Conservation (phyloP, 2,888 invertebrate species). For the Thera britannica region DNA sequence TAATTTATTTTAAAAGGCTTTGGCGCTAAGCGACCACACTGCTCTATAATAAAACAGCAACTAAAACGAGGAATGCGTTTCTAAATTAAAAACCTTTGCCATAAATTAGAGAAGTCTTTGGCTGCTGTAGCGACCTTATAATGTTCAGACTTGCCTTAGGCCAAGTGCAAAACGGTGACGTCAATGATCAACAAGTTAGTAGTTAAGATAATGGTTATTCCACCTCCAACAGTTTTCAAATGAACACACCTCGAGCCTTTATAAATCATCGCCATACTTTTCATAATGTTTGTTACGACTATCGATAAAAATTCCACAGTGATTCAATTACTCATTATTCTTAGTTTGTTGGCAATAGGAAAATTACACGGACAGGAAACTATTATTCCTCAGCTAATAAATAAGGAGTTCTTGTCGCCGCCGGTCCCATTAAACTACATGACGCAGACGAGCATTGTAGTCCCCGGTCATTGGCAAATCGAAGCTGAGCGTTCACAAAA, state of each 20-base stretch:
- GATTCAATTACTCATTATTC: conserved; percentile 54
- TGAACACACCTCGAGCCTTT: conserved; percentile 51
- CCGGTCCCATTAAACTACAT: conserved; percentile 35
- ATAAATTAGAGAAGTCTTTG: too few relatives aligned
- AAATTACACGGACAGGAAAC: conserved; percentile 53
- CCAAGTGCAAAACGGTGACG: conserved; percentile 65
- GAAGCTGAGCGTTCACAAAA: conserved; percentile 13
- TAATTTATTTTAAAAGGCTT: too few relatives aligned
- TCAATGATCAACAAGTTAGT: conserved; percentile 56
- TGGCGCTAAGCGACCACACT: too few relatives aligned
- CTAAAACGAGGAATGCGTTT: too few relatives aligned
- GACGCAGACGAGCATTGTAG: conserved; percentile 29
- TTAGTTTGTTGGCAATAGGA: conserved; percentile 52
- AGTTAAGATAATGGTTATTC: conserved; percentile 61
- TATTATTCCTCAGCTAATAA: conserved; percentile 45
- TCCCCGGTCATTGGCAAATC: conserved; percentile 30
- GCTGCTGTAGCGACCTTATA: too few relatives aligned
- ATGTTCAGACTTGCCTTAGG: too few relatives aligned
- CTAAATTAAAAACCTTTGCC: too few relatives aligned
- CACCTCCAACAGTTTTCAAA: conserved; percentile 60
- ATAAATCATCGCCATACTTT: conserved; percentile 35
- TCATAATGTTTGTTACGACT: conserved; percentile 27
- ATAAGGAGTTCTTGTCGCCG: conserved; percentile 35
- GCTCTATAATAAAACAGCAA: not conserved
- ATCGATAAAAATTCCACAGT: conserved; percentile 48